phyloP scores from a whole-genome alignment of 2,113 vertebrate genomes.

The Oryzias curvinotus region DNA sequence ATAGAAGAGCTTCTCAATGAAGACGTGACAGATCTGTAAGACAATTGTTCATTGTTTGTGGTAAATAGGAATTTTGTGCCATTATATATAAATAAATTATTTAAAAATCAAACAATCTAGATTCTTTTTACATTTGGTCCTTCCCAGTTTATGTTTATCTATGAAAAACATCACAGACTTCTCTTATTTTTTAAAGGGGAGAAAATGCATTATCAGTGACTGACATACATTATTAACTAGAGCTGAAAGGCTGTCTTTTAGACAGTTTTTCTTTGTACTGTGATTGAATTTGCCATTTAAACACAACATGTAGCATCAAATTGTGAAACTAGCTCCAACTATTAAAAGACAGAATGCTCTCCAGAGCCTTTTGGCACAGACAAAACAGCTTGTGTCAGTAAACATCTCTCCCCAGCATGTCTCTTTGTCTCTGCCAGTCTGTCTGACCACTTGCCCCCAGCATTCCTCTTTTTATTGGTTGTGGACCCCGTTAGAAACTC shows the following conservation, averaged over 20 bases:
- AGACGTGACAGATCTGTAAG: too few species aligned
- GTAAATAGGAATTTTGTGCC: too few species aligned
- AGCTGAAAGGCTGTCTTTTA: background rate
- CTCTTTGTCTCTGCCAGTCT: conserved; percentile 10
- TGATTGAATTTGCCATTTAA: background rate
- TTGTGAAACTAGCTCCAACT: background rate
- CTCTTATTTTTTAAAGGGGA: too few species aligned
- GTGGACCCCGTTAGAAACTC: conserved; percentile 10
- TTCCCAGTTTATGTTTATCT: background rate
- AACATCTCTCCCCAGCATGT: conserved; percentile 7
- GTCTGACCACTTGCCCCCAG: conserved; percentile 9
- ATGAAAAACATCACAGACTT: too few species aligned
- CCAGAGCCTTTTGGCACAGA: background rate
- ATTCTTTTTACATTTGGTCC: background rate
- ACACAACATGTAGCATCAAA: background rate
- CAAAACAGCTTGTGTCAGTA: background rate
- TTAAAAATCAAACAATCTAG: too few species aligned
- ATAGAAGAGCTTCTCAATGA: too few species aligned
- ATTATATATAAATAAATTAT: too few species aligned
- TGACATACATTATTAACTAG: background rate
- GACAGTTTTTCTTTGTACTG: background rate
- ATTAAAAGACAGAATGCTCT: background rate
- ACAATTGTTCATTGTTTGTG: too few species aligned
- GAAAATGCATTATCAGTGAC: too few species aligned
- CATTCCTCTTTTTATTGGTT: conserved; percentile 33